Percentiles rank a stretch among this genome's conserved stretches.
Evolutionary conservation across 2,888 invertebrate genomes (phyloP).

Genomic region (Palloptera scutellata): DNA sequence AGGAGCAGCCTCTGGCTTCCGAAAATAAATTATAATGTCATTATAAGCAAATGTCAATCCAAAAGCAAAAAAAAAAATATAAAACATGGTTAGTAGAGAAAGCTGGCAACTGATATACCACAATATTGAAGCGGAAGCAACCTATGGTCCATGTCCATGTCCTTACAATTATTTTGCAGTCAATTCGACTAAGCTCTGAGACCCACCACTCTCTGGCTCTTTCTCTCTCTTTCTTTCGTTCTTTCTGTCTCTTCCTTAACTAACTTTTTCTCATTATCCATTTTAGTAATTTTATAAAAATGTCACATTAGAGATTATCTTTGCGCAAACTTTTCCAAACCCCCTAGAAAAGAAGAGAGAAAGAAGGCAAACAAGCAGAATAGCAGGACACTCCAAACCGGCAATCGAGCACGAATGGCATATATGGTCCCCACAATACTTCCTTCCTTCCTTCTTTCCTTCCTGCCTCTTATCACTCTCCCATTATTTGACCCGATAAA

Average conservation of each 20-base stretch:
- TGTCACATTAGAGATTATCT: constrained; percentile 61
- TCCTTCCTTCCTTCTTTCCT: too few species aligned
- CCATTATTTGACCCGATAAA: too few species aligned
- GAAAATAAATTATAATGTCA: constrained; percentile 62
- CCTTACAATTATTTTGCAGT: constrained; percentile 9
- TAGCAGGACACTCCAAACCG: background rate
- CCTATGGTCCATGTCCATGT: background rate
- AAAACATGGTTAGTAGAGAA: too few species aligned
- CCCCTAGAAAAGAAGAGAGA: constrained; percentile 4
- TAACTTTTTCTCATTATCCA: constrained; percentile 24
- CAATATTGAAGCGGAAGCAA: background rate
- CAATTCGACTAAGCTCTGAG: background rate
- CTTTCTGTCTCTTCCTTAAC: constrained; percentile 11
- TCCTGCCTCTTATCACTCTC: too few species aligned
- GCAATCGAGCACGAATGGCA: too few species aligned
- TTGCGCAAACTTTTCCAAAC: constrained; percentile 49
- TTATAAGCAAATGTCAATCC: constrained; percentile 47
- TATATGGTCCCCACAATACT: too few species aligned
- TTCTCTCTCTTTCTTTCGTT: background rate
- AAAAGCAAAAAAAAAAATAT: background rate
- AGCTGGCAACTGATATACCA: background rate
- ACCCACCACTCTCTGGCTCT: background rate
- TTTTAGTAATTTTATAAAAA: constrained; percentile 57
- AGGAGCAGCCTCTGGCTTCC: constrained; percentile 44
- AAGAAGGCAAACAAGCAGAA: constrained; percentile 3